These are phyloP conservation scores for Metellina segmentata DNA, from an alignment of 2,888 invertebrate genomes.

Conservation along the genomic window DNA sequence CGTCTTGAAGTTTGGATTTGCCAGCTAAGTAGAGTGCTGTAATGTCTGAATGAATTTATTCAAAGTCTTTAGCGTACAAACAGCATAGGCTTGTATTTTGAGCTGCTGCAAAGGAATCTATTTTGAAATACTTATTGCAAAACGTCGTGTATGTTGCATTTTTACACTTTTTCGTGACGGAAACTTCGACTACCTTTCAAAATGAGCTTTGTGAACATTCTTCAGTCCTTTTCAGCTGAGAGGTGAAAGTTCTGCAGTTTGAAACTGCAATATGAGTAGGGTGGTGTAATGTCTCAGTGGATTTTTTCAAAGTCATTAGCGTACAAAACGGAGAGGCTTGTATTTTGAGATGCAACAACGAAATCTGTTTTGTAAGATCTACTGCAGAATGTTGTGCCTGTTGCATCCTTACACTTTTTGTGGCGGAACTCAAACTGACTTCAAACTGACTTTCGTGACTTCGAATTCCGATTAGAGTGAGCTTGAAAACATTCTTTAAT, in stretches of 20 bases:
- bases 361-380: too few species aligned
- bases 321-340: too few species aligned
- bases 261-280: background rate
- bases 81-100: background rate
- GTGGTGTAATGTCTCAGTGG: background rate
- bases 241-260: background rate
- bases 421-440: too few species aligned
- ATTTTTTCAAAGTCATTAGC: background rate
- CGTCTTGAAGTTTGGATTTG: background rate
- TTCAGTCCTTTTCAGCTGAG: background rate
- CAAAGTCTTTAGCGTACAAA: background rate
- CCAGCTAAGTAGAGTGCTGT: background rate
- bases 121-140: too few species aligned
- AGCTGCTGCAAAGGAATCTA: too few species aligned
- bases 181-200: background rate
- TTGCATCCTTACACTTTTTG: background rate
- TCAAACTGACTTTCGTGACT: too few species aligned
- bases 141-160: background rate
- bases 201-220: background rate
- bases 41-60: background rate
- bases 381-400: background rate
- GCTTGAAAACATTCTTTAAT: too few species aligned
- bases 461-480: background rate
- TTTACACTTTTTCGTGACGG: background rate
- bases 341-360: too few species aligned